These are phyloP conservation scores for Apis cerana DNA, from an alignment of 1,140 invertebrate genomes.

Conservation along the genomic window DNA sequence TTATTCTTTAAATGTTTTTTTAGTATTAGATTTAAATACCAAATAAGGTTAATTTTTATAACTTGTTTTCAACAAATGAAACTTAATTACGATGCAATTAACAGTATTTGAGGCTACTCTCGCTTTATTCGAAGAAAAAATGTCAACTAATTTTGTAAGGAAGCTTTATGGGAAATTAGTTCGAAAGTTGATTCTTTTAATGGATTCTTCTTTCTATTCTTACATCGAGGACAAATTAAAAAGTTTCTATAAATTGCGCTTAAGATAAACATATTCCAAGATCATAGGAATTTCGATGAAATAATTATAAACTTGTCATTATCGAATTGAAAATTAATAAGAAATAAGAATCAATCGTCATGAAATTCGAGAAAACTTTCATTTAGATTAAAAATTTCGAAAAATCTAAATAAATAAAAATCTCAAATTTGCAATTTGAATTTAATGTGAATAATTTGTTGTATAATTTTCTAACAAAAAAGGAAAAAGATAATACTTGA, in stretches of 20 bases:
- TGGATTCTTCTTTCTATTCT: not conserved
- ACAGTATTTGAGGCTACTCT: not conserved
- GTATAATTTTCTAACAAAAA: no score
- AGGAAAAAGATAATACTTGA: no score
- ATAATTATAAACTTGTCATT: conserved; percentile 8
- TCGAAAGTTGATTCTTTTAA: not conserved
- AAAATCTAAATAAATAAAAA: no score
- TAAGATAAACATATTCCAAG: not conserved
- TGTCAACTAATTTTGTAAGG: conserved; percentile 12
- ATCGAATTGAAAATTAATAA: not conserved
- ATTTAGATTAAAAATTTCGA: not conserved
- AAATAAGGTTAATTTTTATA: not conserved
- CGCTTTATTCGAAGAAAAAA: not conserved
- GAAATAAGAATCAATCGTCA: not conserved
- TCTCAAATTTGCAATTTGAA: not conserved
- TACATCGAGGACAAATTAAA: not conserved
- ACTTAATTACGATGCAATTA: conserved; percentile 9
- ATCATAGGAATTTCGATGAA: not conserved
- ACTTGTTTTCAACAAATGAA: not conserved
- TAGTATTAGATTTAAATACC: not conserved
- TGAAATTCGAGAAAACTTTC: not conserved
- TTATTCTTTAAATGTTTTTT: not conserved
- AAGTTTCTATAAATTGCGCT: conserved; percentile 8
- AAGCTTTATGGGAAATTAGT: conserved; percentile 3
- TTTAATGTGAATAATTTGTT: no score